These are phyloP conservation scores for Gephyroberyx darwinii DNA, from an alignment of 2,797 vertebrate species.

Conservation along the genomic window DNA sequence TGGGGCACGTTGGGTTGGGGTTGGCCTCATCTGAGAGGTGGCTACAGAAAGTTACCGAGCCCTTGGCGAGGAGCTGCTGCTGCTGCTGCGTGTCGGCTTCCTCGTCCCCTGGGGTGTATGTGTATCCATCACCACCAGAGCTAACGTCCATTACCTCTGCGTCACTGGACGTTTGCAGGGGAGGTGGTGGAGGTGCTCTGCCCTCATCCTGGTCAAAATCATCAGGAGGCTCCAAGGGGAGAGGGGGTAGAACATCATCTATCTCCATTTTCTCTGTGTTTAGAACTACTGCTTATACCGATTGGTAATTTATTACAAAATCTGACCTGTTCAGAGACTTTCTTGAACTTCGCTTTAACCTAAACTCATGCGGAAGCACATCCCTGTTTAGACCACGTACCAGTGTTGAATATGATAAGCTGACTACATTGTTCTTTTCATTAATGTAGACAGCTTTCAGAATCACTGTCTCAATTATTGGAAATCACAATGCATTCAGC, in stretches of 20 bases:
- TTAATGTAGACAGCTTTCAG: slow-evolving; percentile 99
- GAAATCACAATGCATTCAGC: slow-evolving; percentile 99
- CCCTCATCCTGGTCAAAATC: slow-evolving; percentile 86
- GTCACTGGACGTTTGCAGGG: slow-evolving; percentile 99
- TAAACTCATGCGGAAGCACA: slow-evolving; percentile 88
- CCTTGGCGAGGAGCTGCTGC: slow-evolving; percentile 88
- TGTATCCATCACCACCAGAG: slow-evolving; percentile 99
- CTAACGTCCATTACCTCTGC: slow-evolving; percentile 99
- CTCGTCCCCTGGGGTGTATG: slow-evolving; percentile 91
- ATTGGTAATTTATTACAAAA: slow-evolving; percentile 54
- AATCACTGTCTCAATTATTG: slow-evolving; percentile 99
- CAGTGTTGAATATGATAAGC: slow-evolving; percentile 98
- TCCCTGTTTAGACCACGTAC: slow-evolving; percentile 82
- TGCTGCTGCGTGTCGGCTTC: slow-evolving; percentile 70
- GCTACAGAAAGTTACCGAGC: slow-evolving; percentile 89
- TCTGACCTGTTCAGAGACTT: slow-evolving; percentile 38
- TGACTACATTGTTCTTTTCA: slow-evolving; percentile 99
- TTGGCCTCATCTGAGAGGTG: slow-evolving; percentile 83
- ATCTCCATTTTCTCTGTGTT: slow-evolving; percentile 86
- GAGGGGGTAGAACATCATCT: slow-evolving; percentile 90
- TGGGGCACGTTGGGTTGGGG: slow-evolving; percentile 86
- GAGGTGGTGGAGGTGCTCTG: slow-evolving; percentile 99
- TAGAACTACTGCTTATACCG: slow-evolving; percentile 70
- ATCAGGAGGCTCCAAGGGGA: slow-evolving; percentile 92
- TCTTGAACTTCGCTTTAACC: slow-evolving; percentile 54